Evolutionary conservation across 2,888 invertebrate species (phyloP).

Genomic region (Nymphalis polychloros): DNA sequence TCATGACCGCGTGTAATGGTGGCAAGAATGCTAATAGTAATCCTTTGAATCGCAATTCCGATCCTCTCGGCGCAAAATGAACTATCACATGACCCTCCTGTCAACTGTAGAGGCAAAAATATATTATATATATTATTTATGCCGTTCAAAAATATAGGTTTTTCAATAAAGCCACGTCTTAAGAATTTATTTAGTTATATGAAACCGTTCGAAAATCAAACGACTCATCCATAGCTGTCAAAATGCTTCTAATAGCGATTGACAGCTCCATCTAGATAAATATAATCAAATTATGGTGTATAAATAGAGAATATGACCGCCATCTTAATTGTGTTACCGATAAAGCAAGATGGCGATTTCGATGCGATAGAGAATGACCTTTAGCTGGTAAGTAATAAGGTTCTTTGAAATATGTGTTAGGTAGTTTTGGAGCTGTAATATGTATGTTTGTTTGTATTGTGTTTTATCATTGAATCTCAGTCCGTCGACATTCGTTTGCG

Average conservation of each 20-base stretch:
- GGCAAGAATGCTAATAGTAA: no score
- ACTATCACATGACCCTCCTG: no score
- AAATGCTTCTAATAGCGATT: slow-evolving; percentile 68
- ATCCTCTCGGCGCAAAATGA: no score
- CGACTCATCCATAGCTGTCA: slow-evolving; percentile 48
- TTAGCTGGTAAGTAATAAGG: slow-evolving; percentile 11
- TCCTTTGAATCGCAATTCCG: no score
- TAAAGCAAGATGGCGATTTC: background rate
- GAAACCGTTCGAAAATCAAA: slow-evolving; percentile 15
- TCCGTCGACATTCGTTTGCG: slow-evolving; percentile 62
- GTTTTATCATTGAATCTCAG: slow-evolving; percentile 51
- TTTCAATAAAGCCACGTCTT: background rate
- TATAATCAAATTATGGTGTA: slow-evolving; percentile 63
- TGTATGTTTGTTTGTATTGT: slow-evolving; percentile 33
- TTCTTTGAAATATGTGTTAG: slow-evolving; percentile 18
- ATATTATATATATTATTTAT: no score
- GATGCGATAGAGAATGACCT: slow-evolving; percentile 14
- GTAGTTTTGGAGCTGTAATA: background rate
- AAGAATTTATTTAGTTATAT: slow-evolving; percentile 9
- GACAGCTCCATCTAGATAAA: slow-evolving; percentile 76
- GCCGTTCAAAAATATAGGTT: no score
- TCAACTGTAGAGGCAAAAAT: no score
- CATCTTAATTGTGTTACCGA: slow-evolving; percentile 7
- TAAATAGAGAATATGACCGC: slow-evolving; percentile 43
- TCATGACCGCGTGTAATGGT: no score